Evolutionary conservation across 2,113 vertebrate species (phyloP), one percentile per base, ranked within the genome.

Genomic region (Garra rufa): DNA sequence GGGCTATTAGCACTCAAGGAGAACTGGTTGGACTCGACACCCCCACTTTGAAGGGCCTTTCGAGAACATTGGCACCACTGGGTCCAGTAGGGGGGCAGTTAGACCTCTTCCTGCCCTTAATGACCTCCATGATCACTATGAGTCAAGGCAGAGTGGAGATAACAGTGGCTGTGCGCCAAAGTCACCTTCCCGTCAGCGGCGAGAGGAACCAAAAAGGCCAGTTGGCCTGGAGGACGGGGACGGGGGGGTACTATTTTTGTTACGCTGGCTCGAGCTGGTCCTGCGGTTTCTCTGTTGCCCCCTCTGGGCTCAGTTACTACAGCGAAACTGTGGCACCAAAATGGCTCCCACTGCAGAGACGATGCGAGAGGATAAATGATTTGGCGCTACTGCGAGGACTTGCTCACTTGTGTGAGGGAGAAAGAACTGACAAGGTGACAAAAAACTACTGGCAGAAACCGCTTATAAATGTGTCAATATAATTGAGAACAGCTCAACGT

Each of bases 221-320:
- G 83, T 87, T 83, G 28, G 38, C 3, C 88, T 89, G 89, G 90
- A 86, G 46, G 14, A 79, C 48, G 46, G 61, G 17, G n/a, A 52
- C 2, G 2, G 21, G 52, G 61, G 70, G 79, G 77, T 70, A 84
- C 82, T 81, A 38, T 90, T 91, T 87, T 59, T 84, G 81, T 61
- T 41, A 84, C 8, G 38, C 43, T 67, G 78, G 86, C 86, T 86
- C 84, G 85, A 85, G 50, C 76, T 83, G 86, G 85, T 91, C 86
- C 85, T 84, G 86, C 85, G 85, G 85, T 91, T 87, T 86, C 84
- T 90, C 89, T 90, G 86, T 88, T 71, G 34, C 70, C 38, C 75
- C 81, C 75, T 84, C n/a, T 71, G 83, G 74, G 74, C 71, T 82
- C 83, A 82, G 69, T 41, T 67, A n/a, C 84, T 57, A 69, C 50